These are phyloP conservation scores for Falco peregrinus DNA, from an alignment of 2,797 vertebrate species.

Conservation along the genomic window DNA sequence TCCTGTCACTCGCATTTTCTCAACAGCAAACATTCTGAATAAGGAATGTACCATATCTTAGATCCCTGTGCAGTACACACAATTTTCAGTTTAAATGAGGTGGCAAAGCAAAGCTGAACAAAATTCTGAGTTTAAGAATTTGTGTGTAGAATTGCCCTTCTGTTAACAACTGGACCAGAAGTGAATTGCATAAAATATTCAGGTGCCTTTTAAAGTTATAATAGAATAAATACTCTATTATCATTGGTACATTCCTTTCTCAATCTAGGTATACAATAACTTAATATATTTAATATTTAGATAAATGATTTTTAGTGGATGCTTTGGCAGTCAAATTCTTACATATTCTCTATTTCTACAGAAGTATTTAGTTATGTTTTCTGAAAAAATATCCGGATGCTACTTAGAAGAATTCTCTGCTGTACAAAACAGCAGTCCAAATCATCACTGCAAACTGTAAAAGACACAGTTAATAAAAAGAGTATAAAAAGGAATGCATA, in stretches of 20 bases:
- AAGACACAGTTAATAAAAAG: neutral
- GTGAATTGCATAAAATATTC: neutral
- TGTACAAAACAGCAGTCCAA: conserved; percentile 24
- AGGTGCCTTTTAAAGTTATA: conserved; percentile 48
- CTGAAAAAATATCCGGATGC: neutral
- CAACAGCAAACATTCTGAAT: neutral
- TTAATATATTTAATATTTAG: conserved; percentile 59
- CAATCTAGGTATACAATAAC: conserved; percentile 55
- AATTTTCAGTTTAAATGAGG: neutral
- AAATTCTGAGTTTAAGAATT: conserved; percentile 2
- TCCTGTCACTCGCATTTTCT: neutral
- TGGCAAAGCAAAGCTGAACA: neutral
- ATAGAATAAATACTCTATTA: conserved; percentile 71
- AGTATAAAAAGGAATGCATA: conserved; percentile 22
- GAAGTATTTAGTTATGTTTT: neutral
- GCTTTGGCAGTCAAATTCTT: conserved; percentile 45
- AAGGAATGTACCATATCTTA: conserved; percentile 17
- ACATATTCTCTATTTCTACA: conserved; percentile 32
- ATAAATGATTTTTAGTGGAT: conserved; percentile 38
- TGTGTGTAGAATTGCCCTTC: neutral
- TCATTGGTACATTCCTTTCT: conserved; percentile 46
- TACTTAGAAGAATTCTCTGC: neutral
- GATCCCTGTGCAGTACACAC: neutral
- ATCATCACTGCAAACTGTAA: conserved; percentile 23
- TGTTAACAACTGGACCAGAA: neutral